Conservation (phyloP, 2,113 vertebrate genomes). For the Calypte anna region DNA sequence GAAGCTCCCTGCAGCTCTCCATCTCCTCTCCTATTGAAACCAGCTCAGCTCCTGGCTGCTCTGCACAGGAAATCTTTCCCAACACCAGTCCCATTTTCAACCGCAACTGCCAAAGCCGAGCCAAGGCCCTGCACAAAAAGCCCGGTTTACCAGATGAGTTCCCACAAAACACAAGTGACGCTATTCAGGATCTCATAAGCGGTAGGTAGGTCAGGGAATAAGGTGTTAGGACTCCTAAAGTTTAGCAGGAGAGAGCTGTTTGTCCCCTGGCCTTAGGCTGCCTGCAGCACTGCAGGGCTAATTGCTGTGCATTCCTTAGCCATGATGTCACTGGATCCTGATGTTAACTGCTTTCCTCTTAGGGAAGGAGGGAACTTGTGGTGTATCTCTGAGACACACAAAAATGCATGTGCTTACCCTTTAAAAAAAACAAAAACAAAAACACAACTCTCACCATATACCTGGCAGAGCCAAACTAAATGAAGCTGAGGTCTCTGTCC, state of each 20-base stretch:
- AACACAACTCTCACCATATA: constrained; percentile 46
- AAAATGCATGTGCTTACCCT: constrained; percentile 70
- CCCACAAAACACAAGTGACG: constrained; percentile 61
- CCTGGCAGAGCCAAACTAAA: constrained; percentile 75
- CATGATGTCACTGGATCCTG: constrained; percentile 63
- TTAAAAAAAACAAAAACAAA: constrained; percentile 29
- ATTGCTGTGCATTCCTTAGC: constrained; percentile 77
- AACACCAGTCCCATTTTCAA: constrained; percentile 36
- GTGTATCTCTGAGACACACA: constrained; percentile 48
- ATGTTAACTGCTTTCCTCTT: constrained; percentile 51
- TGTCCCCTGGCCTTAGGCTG: constrained; percentile 47
- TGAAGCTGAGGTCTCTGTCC: constrained; percentile 82
- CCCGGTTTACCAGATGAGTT: constrained; percentile 45
- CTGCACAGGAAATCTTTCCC: not conserved
- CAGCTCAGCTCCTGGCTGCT: constrained; percentile 43
- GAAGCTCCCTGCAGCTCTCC: not conserved
- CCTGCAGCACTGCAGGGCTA: constrained; percentile 71
- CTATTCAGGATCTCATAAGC: constrained; percentile 47
- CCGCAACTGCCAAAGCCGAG: not conserved
- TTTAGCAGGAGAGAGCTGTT: constrained; percentile 50
- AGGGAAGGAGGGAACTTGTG: constrained; percentile 56
- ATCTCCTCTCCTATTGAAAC: not conserved
- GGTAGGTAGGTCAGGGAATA: constrained; percentile 66
- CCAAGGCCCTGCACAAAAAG: constrained; percentile 46
- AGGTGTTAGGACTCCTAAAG: constrained; percentile 65